Base-by-base conservation (phyloP, 1,140 invertebrate genomes). In the Andricus grossulariae region DNA sequence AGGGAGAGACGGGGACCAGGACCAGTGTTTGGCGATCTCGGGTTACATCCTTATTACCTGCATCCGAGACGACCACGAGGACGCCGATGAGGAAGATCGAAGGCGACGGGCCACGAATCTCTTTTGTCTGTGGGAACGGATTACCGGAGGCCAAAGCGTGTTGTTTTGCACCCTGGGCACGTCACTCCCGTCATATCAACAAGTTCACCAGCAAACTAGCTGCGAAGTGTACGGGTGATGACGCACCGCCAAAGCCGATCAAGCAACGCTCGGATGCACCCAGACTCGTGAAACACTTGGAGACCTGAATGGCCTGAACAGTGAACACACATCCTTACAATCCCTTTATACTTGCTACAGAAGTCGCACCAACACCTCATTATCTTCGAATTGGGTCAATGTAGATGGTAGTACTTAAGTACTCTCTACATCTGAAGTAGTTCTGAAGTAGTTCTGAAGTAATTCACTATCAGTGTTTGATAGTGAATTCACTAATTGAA, bases 101-200 rank as follows among this genome's bases (percentile, higher is more conserved):
- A 88, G 80, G 85, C 85, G 89, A 91, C 88, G 86, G 86, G 82
- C 85, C 88, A 87, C 84, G 85, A 90, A 89, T 80, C 82, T 87
- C 86, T 90, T 89, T 90, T 90, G 87, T 89, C 87, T 89, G 88
- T 90, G 87, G 86, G 88, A 90, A 90, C 86, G 88, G 89, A 91
- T 90, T 90, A 90, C 77, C 83, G 79, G 78, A 82, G 77, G 60
- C 49, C 75, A 60, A 73, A 71, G 82, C 83, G 83, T 85, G 84
- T 87, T 87, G 83, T 87, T 87, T 87, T 84, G 83, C 84, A 82
- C 81, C 78, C 80, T 79, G 82, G 82, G 83, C 83, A 84, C 82
- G 84, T 89, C 87, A 85, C 87, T 84, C 76, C 82, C 81, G 80
- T 83, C 84, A 78, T 51, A 32, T 84, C 83, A 82, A 84, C 75